These are phyloP conservation scores for Hyperopisus bebe DNA, from an alignment of 2,113 vertebrate species.

Conservation along the genomic window DNA sequence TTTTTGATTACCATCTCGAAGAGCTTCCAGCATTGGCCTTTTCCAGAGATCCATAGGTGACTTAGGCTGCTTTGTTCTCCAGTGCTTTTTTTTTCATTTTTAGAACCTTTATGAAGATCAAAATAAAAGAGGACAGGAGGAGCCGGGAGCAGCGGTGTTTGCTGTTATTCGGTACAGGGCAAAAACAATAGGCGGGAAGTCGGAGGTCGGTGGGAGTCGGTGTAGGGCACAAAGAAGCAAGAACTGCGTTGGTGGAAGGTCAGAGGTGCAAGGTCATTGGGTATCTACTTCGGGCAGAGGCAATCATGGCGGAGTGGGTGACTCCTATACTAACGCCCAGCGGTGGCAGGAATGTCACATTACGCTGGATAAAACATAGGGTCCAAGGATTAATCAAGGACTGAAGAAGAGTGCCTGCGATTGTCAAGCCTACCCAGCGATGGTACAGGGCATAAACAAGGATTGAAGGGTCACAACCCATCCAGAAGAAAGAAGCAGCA, in stretches of 20 bases:
- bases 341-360: slow-evolving; percentile 5
- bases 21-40: slow-evolving; percentile 62
- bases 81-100: slow-evolving; percentile 55
- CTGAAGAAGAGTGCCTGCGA: background rate
- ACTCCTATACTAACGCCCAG: background rate
- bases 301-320: background rate
- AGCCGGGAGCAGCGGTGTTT: slow-evolving; percentile 57
- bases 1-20: slow-evolving; percentile 63
- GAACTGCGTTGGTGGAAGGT: background rate
- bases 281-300: background rate
- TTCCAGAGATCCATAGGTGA: slow-evolving; percentile 47
- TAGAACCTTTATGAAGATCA: slow-evolving; percentile 64
- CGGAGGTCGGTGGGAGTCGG: slow-evolving; percentile 53
- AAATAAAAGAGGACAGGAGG: slow-evolving; percentile 67
- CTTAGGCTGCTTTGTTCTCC: background rate
- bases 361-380: background rate
- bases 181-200: slow-evolving; percentile 52
- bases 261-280: background rate
- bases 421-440: background rate
- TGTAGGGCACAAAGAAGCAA: slow-evolving; percentile 51
- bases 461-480: background rate
- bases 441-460: background rate
- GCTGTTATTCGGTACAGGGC: slow-evolving; percentile 66
- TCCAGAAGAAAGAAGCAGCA: too few species aligned
- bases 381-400: background rate